Conservation (phyloP, 2,113 vertebrate genomes). For the Phrynosoma blainvillii region DNA sequence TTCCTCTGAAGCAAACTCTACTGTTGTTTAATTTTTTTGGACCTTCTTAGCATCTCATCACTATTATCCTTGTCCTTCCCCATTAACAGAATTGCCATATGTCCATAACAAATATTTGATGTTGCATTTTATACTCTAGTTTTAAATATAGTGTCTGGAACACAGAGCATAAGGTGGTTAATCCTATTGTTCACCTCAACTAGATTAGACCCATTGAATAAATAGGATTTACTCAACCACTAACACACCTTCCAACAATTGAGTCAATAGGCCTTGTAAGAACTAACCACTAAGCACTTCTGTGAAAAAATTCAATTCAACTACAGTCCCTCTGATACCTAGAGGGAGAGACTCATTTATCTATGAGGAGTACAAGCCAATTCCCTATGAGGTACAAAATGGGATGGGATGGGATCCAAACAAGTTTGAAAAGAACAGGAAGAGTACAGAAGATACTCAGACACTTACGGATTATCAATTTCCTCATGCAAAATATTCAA, state of each 20-base stretch:
- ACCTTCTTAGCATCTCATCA: not conserved
- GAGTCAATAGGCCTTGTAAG: not conserved
- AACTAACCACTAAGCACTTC: not conserved
- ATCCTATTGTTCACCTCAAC: too few species aligned
- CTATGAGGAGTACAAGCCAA: not conserved
- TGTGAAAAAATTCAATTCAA: not conserved
- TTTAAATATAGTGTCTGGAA: not conserved
- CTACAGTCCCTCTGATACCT: too few species aligned
- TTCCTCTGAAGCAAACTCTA: not conserved
- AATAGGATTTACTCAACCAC: too few species aligned
- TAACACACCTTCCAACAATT: too few species aligned
- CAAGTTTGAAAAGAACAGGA: not conserved
- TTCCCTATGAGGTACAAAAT: not conserved
- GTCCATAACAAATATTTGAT: not conserved
- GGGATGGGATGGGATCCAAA: not conserved
- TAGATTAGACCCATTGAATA: too few species aligned
- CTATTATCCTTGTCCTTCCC: not conserved
- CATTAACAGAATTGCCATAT: not conserved
- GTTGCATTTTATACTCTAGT: not conserved
- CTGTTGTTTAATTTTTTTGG: not conserved
- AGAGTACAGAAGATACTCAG: slow-evolving; percentile 37
- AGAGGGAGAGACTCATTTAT: not conserved
- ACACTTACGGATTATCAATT: slow-evolving; percentile 94
- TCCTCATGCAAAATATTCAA: slow-evolving; percentile 88
- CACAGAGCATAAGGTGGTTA: not conserved